Percentiles rank a stretch among this genome's conserved stretches.
These are phyloP conservation scores for Trichonephila clavipes DNA, from an alignment of 1,140 invertebrate species.

Conservation along the genomic window DNA sequence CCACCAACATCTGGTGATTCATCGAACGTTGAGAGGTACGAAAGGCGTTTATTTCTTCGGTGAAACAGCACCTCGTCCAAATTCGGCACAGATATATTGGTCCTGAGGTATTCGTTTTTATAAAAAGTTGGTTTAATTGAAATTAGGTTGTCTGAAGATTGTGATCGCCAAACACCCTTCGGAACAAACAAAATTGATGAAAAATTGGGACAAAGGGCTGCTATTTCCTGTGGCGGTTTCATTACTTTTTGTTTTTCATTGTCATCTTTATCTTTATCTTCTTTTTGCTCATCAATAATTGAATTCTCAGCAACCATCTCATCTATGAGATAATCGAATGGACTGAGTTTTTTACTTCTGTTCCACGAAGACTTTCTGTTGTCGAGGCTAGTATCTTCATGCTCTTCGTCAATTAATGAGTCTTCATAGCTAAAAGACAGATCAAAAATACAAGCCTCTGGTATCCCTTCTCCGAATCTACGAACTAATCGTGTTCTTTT, in stretches of 20 bases:
- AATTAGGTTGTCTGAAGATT: neutral
- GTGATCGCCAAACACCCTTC: neutral
- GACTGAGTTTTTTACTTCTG: neutral
- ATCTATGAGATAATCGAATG: neutral
- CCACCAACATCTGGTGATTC: neutral
- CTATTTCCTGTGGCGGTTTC: neutral
- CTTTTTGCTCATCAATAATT: neutral
- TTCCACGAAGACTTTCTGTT: neutral
- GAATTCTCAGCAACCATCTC: neutral
- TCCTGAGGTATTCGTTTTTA: neutral
- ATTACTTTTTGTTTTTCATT: neutral
- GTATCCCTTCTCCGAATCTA: slow-evolving; percentile 27
- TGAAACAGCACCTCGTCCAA: neutral
- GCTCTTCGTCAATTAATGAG: neutral
- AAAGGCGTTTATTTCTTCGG: neutral
- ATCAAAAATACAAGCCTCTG: neutral
- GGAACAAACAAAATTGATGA: neutral
- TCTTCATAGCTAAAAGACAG: neutral
- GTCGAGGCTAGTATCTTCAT: neutral
- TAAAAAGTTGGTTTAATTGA: neutral
- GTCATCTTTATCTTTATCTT: neutral
- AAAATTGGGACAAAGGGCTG: neutral
- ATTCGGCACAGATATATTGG: neutral
- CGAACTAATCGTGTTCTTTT: slow-evolving; percentile 80
- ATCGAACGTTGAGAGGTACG: neutral